phyloP scores from a whole-genome alignment of 1,140 invertebrate genomes.

The Macrosteles quadrilineatus region DNA sequence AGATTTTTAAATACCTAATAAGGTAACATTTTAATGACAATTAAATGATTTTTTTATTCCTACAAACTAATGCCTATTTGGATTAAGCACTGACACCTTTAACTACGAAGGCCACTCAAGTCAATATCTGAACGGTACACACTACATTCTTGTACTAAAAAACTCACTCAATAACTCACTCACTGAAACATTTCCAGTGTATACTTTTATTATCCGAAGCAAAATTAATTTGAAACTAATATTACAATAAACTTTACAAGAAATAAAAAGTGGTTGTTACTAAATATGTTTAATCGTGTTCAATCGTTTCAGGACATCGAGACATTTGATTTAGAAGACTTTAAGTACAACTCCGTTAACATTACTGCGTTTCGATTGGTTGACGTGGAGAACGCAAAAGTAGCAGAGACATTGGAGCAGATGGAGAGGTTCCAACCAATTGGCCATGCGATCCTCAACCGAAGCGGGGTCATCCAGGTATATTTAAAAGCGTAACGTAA shows the following conservation, averaged over 20 bases:
- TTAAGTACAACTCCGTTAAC: slow-evolving; percentile 92
- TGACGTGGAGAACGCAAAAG: slow-evolving; percentile 73
- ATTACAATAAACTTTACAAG: no score
- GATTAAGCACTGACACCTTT: no score
- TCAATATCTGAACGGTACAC: no score
- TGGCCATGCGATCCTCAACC: slow-evolving; percentile 75
- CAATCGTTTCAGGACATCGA: slow-evolving; percentile 78
- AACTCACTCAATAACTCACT: no score
- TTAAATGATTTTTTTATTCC: background rate
- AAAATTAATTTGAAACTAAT: no score
- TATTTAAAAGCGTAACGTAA: slow-evolving; percentile 35
- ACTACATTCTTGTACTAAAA: no score
- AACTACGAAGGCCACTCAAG: no score
- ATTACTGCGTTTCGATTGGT: slow-evolving; percentile 89
- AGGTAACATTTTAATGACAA: background rate
- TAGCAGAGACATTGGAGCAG: slow-evolving; percentile 73
- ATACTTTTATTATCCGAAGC: no score
- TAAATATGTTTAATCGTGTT: no score
- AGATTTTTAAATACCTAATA: background rate
- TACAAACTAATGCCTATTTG: no score
- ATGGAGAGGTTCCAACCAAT: slow-evolving; percentile 89
- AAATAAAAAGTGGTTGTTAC: no score
- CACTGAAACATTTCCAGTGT: no score
- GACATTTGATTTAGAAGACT: slow-evolving; percentile 89
- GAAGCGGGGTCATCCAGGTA: slow-evolving; percentile 72